Evolutionary conservation across 2,113 vertebrate genomes (phyloP), one percentile per base, ranked within the genome.

Genomic region (Ranitomeya imitator): DNA sequence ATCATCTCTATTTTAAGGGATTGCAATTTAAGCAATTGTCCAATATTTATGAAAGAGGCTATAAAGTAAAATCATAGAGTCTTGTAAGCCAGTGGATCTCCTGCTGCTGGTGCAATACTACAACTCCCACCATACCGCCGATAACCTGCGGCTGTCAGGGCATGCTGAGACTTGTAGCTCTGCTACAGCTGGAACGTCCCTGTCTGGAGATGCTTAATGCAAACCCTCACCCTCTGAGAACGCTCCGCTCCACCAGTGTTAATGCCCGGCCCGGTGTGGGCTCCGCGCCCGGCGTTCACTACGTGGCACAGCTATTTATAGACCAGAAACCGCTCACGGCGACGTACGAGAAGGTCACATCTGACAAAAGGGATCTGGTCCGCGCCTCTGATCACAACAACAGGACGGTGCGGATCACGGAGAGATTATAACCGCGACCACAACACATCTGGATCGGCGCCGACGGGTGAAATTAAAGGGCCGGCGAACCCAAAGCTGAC

Each of bases 221-320:
- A 14, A 63, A 8, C 61, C 16, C 3, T 63, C 61, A 45, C 3
- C 61, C 18, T 21, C 13, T 7, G 61, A 21, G 19, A n/a, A 65
- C 21, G 61, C 19, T 19, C 2, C 61, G 19, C 61, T 9, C 6
- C 18, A 26, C 2, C 5, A 71, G 67, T 71, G 67, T 71, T 13
- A 12, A 23, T 7, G 31, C 8, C 13, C 37, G 69, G 67, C 52
- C 1, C 52, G 4, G 23, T 0, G 6, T 5, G 45, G 23, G 55
- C 52, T 55, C 37, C 37, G 37, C 37, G 55, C 55, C 57, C 15
- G 77, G 18, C 78, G 60, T 21, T 10, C 7, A 82, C 59, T 81
- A 59, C 26, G 31, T 82, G 79, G 16, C 79, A 60, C 55, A 82
- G 79, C 59, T 54, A 61, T 82, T 82, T 59, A 37, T 82, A 61